Evolutionary conservation across 2,797 vertebrate species (phyloP).

Genomic region (Gila robusta): DNA sequence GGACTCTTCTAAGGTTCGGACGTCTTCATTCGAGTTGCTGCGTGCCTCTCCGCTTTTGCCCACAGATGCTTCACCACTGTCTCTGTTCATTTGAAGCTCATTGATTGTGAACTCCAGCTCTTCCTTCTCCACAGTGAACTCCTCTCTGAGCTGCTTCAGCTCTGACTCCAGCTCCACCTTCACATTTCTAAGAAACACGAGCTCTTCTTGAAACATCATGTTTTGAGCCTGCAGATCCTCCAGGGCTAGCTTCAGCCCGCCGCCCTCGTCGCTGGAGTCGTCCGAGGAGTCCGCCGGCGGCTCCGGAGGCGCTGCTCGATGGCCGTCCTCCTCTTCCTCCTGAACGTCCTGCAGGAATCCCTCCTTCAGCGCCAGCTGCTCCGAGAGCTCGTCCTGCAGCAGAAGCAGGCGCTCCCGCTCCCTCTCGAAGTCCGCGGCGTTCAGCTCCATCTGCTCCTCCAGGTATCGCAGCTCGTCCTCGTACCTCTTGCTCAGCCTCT

Average conservation of each 20-base stretch:
- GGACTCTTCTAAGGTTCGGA: slow-evolving; percentile 70
- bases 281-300: slow-evolving; percentile 59
- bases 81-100: slow-evolving; percentile 89
- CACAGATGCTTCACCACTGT: slow-evolving; percentile 78
- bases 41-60: slow-evolving; percentile 71
- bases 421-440: slow-evolving; percentile 78
- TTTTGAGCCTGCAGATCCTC: slow-evolving; percentile 89
- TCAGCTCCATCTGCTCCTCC: slow-evolving; percentile 76
- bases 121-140: slow-evolving; percentile 91
- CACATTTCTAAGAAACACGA: slow-evolving; percentile 90
- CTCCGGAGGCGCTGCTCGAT: slow-evolving; percentile 64
- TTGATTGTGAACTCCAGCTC: slow-evolving; percentile 97
- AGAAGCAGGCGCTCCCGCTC: slow-evolving; percentile 82
- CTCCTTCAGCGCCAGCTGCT: slow-evolving; percentile 81
- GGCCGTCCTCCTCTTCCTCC: slow-evolving; percentile 78
- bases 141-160: slow-evolving; percentile 84
- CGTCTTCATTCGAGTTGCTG: slow-evolving; percentile 38
- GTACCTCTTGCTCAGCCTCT: slow-evolving; percentile 76
- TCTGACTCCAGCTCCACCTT: slow-evolving; percentile 91
- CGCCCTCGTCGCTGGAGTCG: slow-evolving; percentile 75
- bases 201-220: slow-evolving; percentile 91
- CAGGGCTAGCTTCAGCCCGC: slow-evolving; percentile 76
- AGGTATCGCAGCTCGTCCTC: slow-evolving; percentile 86
- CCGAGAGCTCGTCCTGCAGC: slow-evolving; percentile 80
- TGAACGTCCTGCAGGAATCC: slow-evolving; percentile 80